Evolutionary conservation across 2,797 vertebrate species (phyloP), one percentile per base, ranked within the genome.

Genomic region (Xyrichtys novacula): DNA sequence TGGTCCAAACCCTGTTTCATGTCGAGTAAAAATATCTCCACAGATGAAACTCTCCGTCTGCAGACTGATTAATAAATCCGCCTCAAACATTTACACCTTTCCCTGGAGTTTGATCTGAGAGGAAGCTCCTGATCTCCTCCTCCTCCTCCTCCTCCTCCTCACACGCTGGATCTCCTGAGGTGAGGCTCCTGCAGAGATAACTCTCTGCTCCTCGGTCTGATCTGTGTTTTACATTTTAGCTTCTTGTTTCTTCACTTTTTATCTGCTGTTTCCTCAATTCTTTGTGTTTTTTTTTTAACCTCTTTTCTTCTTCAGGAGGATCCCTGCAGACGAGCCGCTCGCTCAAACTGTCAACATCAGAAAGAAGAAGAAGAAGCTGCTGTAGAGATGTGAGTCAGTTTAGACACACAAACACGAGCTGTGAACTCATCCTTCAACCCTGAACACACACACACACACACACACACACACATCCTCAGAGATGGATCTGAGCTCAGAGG

Each of bases 171-270:
- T 19, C 46, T 17, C 12, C 31, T 15, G 46, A 58, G 46, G 28
- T 6, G 22, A 43, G 19, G 26, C 15, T 12, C 20, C 46, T 1
- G 7, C 15, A 28, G 9, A 39, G 43, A 39, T 56, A 47, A 48
- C 20, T 32, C 48, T n/a, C 15, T 32, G 7, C 42, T 39, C 22
- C 44, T 49, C 32, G 10, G 11, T 5, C 26, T 42, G 44, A 25
- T 58, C 46, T 53, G 28, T 26, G 65, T 32, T 67, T 58, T 58
- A 57, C 34, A 57, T 57, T 40, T 49, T 26, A 40, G 14, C 7
- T 7, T 40, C 15, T 25, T 39, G 26, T 49, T 19, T n/a, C 17
- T 46, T 39, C 34, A 28, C 20, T 39, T 49, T 39, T 49, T 32
- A 62, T 57, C 34, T 57, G 12, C 28, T 49, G 25, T 57, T 49